Base-by-base conservation (phyloP, 2,888 invertebrate species). In the Oligia latruncula region DNA sequence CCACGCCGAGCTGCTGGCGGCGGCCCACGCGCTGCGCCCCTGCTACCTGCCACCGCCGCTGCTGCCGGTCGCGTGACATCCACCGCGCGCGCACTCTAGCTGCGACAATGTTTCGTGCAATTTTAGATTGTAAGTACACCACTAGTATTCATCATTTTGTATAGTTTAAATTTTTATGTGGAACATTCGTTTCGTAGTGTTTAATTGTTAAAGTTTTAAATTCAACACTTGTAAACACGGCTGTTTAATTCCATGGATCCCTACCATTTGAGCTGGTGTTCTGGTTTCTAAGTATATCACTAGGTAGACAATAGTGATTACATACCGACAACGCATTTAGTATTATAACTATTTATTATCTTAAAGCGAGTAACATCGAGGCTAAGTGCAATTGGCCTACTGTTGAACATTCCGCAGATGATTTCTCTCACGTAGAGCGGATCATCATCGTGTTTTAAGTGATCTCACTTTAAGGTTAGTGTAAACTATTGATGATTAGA, bases 101-200 rank as follows among this genome's bases (percentile, higher is more conserved):
- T 93, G 92, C 93, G 92, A 92, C 91, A 91, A 93, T 90, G 90
- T 94, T 89, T 92, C 95, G 97, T 97, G 97, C 97, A 97, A 97
- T 97, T 95, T 93, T 96, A 96, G 96, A 95, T 95, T 96, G 97
- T 97, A 96, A 97, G 97, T 96, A 96, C 94, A 90, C 86, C 90
- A 90, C 87, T 90, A 86, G 89, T 92, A 90, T 89, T 90, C 88
- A 90, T 87, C 87, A 90, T 89, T 88, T 89, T 87, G 90, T 84
- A 87, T 87, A 87, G 83, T 80, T 87, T 70, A 79, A 75, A 85
- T 85, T 82, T 81, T 77, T 78, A 83, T 80, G 78, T 84, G 65
- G 80, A 80, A 84, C 72, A 77, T 81, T 85, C 74, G 76, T 78
- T 78, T 80, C 77, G 80, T 85, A 83, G 83, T 85, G 72, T 75